These are phyloP conservation scores for Caenorhabditis panamensis DNA, from an alignment of 2,888 invertebrate genomes.

Conservation along the genomic window DNA sequence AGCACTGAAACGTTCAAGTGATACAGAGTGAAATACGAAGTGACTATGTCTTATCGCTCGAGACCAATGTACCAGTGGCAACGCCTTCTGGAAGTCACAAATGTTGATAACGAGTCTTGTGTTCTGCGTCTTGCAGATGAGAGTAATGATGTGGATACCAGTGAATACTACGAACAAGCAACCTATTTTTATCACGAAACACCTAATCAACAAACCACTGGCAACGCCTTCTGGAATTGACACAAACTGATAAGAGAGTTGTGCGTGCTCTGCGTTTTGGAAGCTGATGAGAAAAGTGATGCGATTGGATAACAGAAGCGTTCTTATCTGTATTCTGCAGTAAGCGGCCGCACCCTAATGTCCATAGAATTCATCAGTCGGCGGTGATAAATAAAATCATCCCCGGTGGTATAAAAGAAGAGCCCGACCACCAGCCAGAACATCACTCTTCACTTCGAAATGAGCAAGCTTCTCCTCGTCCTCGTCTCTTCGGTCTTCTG, in stretches of 20 bases:
- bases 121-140: not conserved
- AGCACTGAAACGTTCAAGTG: too few species aligned
- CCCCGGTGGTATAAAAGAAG: not conserved
- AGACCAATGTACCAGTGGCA: not conserved
- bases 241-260: not conserved
- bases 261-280: not conserved
- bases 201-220: not conserved
- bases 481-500: not conserved
- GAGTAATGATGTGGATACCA: not conserved
- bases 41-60: not conserved
- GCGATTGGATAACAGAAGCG: not conserved
- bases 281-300: constrained; percentile 11
- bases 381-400: not conserved
- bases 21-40: not conserved
- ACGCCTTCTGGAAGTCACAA: not conserved
- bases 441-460: constrained; percentile 1
- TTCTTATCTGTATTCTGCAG: not conserved
- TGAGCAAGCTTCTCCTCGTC: constrained; percentile 6
- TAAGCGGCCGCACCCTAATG: constrained; percentile 5
- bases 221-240: not conserved
- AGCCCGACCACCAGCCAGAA: not conserved
- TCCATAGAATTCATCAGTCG: not conserved
- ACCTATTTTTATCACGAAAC: not conserved
- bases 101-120: not conserved
- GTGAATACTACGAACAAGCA: not conserved